Evolutionary conservation across 2,113 vertebrate genomes (phyloP).

Genomic region (Tupaia chinensis): DNA sequence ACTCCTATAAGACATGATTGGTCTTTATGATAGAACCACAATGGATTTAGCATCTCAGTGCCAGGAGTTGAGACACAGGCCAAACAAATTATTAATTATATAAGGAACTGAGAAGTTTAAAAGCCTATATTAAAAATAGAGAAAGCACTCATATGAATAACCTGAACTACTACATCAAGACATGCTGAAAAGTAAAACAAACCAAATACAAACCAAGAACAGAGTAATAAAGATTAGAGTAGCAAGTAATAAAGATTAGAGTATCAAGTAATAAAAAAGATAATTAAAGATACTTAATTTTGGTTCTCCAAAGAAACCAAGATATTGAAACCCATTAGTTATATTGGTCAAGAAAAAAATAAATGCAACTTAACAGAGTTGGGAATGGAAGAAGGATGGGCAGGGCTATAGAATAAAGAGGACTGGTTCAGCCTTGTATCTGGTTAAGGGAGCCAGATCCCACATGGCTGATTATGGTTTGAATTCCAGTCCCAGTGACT

Average conservation of each 20-base stretch:
- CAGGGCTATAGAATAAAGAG: neutral
- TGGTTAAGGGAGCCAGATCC: too few relatives aligned
- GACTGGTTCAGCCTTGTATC: too few relatives aligned
- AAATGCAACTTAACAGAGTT: neutral
- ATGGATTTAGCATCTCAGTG: neutral
- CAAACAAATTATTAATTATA: neutral
- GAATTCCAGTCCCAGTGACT: too few relatives aligned
- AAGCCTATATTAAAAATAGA: neutral
- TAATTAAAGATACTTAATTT: neutral
- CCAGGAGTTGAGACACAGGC: neutral
- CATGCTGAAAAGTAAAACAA: neutral
- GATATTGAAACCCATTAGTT: neutral
- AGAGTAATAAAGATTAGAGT: neutral
- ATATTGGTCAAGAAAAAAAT: neutral
- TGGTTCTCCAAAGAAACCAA: neutral
- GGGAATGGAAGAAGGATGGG: neutral
- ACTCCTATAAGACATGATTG: too few relatives aligned
- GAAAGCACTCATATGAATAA: neutral
- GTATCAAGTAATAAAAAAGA: too few relatives aligned
- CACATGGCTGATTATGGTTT: too few relatives aligned
- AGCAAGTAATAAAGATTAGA: neutral
- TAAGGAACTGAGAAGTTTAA: neutral
- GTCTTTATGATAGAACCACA: neutral
- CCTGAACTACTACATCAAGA: neutral
- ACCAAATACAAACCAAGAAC: neutral